phyloP scores from a whole-genome alignment of 1,140 invertebrate genomes.

The Ctenoplectra terminalis region DNA sequence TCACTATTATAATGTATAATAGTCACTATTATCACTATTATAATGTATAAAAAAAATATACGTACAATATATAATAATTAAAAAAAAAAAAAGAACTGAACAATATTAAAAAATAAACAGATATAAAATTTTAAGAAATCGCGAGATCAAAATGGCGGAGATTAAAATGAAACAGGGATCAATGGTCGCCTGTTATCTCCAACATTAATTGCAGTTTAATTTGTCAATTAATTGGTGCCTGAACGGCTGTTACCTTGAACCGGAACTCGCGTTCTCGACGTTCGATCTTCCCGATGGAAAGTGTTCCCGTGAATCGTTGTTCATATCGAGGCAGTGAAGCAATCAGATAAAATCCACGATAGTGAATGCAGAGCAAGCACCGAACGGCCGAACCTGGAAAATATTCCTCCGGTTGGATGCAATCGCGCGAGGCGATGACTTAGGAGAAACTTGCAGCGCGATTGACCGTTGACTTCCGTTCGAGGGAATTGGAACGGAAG shows the following conservation, averaged over 20 bases:
- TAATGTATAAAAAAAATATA: too few species aligned
- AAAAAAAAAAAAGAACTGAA: too few species aligned
- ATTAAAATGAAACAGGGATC: not conserved
- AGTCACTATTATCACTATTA: too few species aligned
- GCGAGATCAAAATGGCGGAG: not conserved
- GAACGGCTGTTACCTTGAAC: not conserved
- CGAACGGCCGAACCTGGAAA: too few species aligned
- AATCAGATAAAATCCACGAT: conserved; percentile 4
- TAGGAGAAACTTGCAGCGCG: not conserved
- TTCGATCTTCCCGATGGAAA: not conserved
- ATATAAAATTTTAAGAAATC: not conserved
- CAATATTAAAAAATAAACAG: too few species aligned
- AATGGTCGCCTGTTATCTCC: not conserved
- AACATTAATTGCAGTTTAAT: not conserved
- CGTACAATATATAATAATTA: too few species aligned
- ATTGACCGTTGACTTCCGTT: not conserved
- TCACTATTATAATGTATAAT: too few species aligned
- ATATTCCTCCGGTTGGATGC: not conserved
- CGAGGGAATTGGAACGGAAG: not conserved
- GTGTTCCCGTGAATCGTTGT: not conserved
- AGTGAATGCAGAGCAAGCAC: not conserved
- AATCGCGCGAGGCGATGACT: not conserved
- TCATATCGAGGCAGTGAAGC: not conserved
- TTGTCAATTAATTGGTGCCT: not conserved
- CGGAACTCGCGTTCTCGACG: not conserved